A percentile compares a stretch with the other conserved stretches of the same genome.
These are phyloP conservation scores for Hololepta plana DNA, from an alignment of 2,888 invertebrate species.

Conservation along the genomic window DNA sequence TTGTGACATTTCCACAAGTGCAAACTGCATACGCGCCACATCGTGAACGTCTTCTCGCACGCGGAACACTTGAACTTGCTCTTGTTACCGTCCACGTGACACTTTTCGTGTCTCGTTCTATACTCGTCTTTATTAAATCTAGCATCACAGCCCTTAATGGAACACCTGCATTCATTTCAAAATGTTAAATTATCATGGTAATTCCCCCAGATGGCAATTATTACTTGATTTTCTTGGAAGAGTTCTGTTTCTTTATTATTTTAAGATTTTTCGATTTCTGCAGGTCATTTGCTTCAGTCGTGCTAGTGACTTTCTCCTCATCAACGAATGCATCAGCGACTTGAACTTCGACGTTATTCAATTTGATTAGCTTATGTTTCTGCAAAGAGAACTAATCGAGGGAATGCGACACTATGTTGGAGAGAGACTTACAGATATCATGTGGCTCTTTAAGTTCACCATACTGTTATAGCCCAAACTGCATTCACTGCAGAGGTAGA, in stretches of 20 bases:
- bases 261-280: slow-evolving; percentile 6
- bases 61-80: slow-evolving; percentile 33
- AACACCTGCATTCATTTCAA: slow-evolving; percentile 26
- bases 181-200: no score
- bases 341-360: no score
- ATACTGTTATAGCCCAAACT: slow-evolving; percentile 27
- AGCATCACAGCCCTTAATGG: slow-evolving; percentile 32
- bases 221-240: slow-evolving; percentile 17
- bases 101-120: slow-evolving; percentile 31
- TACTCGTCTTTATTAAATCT: slow-evolving; percentile 30
- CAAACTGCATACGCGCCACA: slow-evolving; percentile 46
- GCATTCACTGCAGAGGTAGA: slow-evolving; percentile 34
- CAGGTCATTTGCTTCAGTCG: no score
- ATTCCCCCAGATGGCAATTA: no score
- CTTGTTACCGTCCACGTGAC: slow-evolving; percentile 27
- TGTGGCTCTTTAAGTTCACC: slow-evolving; percentile 31
- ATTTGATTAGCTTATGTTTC: slow-evolving; percentile 12
- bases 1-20: slow-evolving; percentile 53
- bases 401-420: neutral
- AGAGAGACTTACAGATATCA: slow-evolving; percentile 26
- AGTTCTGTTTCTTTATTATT: slow-evolving; percentile 16
- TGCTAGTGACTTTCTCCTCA: no score
- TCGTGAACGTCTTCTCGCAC: slow-evolving; percentile 32
- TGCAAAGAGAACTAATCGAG: slow-evolving; percentile 6
- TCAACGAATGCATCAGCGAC: slow-evolving; percentile 6